These are phyloP conservation scores for Leptosomus discolor DNA, from an alignment of 2,113 vertebrate species.

Conservation along the genomic window DNA sequence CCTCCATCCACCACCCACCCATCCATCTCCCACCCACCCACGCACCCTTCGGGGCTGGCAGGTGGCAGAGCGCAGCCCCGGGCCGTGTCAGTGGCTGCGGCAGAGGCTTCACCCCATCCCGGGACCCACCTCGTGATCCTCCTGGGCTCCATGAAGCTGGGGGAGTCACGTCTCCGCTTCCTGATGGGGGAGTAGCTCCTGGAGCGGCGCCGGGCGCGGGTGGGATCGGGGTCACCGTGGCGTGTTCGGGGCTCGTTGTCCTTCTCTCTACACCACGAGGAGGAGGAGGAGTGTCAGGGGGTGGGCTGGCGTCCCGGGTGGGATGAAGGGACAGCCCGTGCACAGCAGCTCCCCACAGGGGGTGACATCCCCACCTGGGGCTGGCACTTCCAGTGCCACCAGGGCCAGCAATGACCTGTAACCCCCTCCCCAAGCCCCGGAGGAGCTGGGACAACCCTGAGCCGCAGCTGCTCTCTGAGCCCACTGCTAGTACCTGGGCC, in stretches of 20 bases:
- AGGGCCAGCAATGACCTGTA: background rate
- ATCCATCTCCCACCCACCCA: accelerated
- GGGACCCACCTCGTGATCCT: conserved; percentile 91
- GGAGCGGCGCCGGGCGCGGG: conserved; percentile 87
- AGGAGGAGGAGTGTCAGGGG: background rate
- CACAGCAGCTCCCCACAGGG: background rate
- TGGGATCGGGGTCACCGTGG: conserved; percentile 83
- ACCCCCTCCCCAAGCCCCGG: background rate
- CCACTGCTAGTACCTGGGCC: accelerated
- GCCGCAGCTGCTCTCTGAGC: accelerated
- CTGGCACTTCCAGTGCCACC: background rate
- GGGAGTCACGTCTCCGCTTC: conserved; percentile 93
- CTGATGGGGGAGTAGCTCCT: conserved; percentile 97
- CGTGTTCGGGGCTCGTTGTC: conserved; percentile 82
- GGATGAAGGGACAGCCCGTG: background rate
- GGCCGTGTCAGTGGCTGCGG: accelerated
- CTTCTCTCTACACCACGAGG: conserved; percentile 78
- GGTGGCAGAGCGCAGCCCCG: background rate
- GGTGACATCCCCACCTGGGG: background rate
- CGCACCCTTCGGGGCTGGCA: accelerated
- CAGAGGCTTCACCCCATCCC: accelerated
- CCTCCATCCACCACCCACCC: too few species aligned
- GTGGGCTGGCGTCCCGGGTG: accelerated
- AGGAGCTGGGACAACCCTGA: background rate
- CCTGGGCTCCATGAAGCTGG: conserved; percentile 97